Conservation (phyloP, 23 tunicate genomes). For the Ascidia mentula region DNA sequence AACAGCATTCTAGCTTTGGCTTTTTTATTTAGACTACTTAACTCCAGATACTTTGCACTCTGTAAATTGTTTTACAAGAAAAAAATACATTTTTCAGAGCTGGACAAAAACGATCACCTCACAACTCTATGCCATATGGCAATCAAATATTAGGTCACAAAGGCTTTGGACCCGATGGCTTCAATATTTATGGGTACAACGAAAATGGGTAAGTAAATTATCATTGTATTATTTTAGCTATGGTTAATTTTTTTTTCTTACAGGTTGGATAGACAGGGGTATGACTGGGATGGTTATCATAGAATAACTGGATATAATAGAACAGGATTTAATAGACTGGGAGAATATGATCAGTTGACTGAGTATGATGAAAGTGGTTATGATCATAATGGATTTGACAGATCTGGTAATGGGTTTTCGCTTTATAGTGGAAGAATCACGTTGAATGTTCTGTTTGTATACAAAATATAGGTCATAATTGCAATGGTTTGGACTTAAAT, state of each 20-base stretch:
- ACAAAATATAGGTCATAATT: constrained; percentile 42
- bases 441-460: neutral
- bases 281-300: constrained; percentile 60
- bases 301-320: constrained; percentile 67
- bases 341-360: constrained; percentile 52
- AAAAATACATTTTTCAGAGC: too few species aligned
- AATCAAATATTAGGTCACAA: constrained; percentile 64
- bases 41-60: too few species aligned
- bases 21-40: too few species aligned
- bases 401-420: constrained; percentile 63
- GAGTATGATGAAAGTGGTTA: constrained; percentile 42
- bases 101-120: constrained; percentile 54
- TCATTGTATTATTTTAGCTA: neutral
- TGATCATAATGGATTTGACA: constrained; percentile 41
- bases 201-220: constrained; percentile 59
- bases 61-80: too few species aligned
- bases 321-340: constrained; percentile 52
- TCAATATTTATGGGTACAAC: constrained; percentile 66
- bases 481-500: constrained; percentile 59
- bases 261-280: constrained; percentile 84
- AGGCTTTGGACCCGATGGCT: constrained; percentile 83
- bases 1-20: too few species aligned
- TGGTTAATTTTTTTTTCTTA: neutral
- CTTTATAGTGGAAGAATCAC: too few species aligned
- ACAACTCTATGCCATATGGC: constrained; percentile 70